These are phyloP conservation scores for Poecilia picta DNA, from an alignment of 2,797 vertebrate genomes.

Conservation along the genomic window DNA sequence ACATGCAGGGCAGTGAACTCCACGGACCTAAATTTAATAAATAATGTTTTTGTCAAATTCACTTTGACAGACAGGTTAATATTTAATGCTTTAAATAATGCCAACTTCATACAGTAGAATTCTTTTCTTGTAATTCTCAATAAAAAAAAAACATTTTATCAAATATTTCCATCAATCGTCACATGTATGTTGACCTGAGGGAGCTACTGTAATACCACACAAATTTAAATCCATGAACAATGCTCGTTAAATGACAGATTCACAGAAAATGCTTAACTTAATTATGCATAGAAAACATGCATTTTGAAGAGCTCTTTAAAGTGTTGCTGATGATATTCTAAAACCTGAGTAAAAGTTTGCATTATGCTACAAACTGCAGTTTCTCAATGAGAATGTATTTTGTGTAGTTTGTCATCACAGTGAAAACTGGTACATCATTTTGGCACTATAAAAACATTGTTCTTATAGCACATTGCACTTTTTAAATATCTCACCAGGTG, in stretches of 20 bases:
- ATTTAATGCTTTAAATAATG: background rate
- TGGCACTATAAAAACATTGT: constrained; percentile 48
- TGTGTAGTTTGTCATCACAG: constrained; percentile 56
- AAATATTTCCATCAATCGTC: background rate
- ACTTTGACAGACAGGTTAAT: background rate
- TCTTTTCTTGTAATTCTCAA: background rate
- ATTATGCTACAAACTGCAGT: constrained; percentile 34
- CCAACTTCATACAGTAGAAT: background rate
- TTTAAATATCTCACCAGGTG: constrained; percentile 35
- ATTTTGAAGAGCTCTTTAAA: constrained; percentile 18
- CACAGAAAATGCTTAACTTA: constrained; percentile 1
- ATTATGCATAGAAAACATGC: constrained; percentile 6
- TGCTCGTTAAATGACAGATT: background rate
- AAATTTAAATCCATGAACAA: background rate
- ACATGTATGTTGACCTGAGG: background rate
- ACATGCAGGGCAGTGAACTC: background rate
- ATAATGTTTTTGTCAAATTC: background rate
- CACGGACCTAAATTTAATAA: background rate
- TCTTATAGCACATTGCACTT: constrained; percentile 48
- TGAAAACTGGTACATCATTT: constrained; percentile 53
- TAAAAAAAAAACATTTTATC: background rate
- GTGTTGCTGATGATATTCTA: constrained; percentile 38
- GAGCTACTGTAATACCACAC: background rate
- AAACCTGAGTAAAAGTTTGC: constrained; percentile 68
- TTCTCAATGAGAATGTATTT: constrained; percentile 27